Evolutionary conservation across 2,113 vertebrate genomes (phyloP).

Genomic region (Pseudorectes ferrugineus): DNA sequence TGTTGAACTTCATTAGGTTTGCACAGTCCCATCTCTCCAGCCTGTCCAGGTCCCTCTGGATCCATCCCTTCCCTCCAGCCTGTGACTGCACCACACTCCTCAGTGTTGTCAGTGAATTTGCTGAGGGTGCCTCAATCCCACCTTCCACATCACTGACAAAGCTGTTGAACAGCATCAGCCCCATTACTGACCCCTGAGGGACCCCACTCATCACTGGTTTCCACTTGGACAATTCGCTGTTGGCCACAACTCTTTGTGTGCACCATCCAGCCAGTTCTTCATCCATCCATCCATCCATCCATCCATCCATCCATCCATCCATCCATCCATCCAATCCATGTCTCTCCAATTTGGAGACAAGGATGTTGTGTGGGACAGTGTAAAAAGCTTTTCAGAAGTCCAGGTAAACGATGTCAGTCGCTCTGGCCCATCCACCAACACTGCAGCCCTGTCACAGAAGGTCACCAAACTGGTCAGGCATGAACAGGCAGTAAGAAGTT

Average conservation of each 20-base stretch:
- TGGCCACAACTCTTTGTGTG: not conserved
- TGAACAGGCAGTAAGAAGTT: not conserved
- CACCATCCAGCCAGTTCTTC: not conserved
- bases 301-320: not conserved
- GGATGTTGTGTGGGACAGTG: accelerated
- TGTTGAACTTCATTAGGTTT: not conserved
- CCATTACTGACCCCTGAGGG: not conserved
- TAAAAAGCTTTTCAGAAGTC: not conserved
- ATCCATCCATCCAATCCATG: not conserved
- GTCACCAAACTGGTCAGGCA: not conserved
- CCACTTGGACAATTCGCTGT: not conserved
- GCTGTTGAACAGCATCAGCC: not conserved
- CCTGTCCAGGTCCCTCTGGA: not conserved
- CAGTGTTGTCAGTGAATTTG: not conserved
- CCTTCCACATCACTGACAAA: not conserved
- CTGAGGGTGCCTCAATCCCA: not conserved
- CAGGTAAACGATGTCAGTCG: accelerated
- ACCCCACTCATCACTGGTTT: not conserved
- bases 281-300: not conserved
- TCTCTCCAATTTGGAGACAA: not conserved
- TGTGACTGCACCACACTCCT: not conserved
- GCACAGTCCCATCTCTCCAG: not conserved
- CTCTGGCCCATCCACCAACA: not conserved
- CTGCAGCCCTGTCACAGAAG: not conserved
- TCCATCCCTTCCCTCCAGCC: not conserved